A percentile compares a stretch with the other conserved stretches of the same genome.
These are phyloP conservation scores for Sandelia bainsii DNA, from an alignment of 2,797 vertebrate genomes.

Conservation along the genomic window DNA sequence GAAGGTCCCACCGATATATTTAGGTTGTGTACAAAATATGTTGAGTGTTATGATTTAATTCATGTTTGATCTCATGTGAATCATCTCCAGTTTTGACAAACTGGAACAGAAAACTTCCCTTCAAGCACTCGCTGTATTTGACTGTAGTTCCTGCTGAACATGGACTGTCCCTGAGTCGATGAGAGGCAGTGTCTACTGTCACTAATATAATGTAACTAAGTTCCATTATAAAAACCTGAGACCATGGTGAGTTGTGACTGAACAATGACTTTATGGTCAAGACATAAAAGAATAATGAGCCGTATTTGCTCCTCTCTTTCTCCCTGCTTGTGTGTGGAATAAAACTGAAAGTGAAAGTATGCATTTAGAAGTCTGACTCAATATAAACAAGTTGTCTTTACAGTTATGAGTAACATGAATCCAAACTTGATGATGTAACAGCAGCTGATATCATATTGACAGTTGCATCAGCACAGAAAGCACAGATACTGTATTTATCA, in stretches of 20 bases:
- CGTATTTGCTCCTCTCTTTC: neutral
- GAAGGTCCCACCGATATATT: neutral
- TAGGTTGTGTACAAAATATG: neutral
- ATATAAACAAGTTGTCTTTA: neutral
- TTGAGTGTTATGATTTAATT: neutral
- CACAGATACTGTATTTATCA: too few species aligned
- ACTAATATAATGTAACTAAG: neutral
- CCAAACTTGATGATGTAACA: neutral
- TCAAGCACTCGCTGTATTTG: neutral
- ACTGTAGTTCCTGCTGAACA: neutral
- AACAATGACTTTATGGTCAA: conserved; percentile 4
- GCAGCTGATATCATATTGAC: neutral
- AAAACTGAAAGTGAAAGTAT: conserved; percentile 32
- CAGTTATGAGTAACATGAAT: neutral
- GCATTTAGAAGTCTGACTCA: neutral
- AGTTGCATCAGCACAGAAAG: neutral
- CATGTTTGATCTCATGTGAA: neutral
- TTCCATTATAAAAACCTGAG: conserved; percentile 14
- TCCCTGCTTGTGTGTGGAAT: neutral
- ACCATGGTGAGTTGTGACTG: neutral
- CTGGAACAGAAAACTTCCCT: neutral
- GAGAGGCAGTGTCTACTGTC: conserved; percentile 1
- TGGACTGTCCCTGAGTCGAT: neutral
- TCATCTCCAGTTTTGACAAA: neutral
- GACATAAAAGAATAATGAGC: conserved; percentile 4